Evolutionary conservation across 1,140 invertebrate genomes (phyloP).

Genomic region (Maniola jurtina): DNA sequence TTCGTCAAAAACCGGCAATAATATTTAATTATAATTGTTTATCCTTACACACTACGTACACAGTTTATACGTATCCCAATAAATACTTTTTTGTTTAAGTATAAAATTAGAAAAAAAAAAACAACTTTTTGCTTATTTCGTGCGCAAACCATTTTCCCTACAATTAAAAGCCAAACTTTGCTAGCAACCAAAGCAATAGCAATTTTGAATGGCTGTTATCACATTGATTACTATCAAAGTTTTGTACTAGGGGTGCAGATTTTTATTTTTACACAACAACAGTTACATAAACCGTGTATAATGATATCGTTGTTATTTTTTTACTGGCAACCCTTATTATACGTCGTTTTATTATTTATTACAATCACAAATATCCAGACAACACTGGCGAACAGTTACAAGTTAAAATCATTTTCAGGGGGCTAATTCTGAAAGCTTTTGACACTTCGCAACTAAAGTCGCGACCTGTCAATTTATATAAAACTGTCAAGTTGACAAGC

Average conservation of each 20-base stretch:
- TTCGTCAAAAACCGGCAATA: slow-evolving; percentile 31
- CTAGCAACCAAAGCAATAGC: neutral
- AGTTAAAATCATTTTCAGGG: neutral
- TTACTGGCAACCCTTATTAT: slow-evolving; percentile 26
- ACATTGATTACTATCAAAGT: neutral
- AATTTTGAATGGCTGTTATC: too few species aligned
- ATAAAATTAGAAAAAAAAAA: slow-evolving; percentile 74
- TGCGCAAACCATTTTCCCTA: slow-evolving; percentile 45
- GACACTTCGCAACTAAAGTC: too few species aligned
- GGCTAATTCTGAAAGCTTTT: too few species aligned
- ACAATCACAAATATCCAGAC: slow-evolving; percentile 27
- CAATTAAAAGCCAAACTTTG: slow-evolving; percentile 1
- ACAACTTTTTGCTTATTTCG: slow-evolving; percentile 48
- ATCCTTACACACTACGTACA: slow-evolving; percentile 54
- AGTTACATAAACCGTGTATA: neutral
- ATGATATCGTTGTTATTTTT: slow-evolving; percentile 16
- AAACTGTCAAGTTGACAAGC: too few species aligned
- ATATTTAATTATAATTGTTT: slow-evolving; percentile 25
- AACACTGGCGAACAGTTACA: slow-evolving; percentile 29
- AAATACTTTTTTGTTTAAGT: slow-evolving; percentile 67
- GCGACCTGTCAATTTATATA: too few species aligned
- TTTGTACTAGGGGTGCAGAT: neutral
- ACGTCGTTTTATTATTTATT: neutral
- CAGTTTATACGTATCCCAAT: slow-evolving; percentile 59
- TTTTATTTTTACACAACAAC: slow-evolving; percentile 11